A percentile compares a stretch with the other conserved stretches of the same genome.
These are phyloP conservation scores for Vandiemenella viatica DNA, from an alignment of 2,888 invertebrate genomes.

Conservation along the genomic window DNA sequence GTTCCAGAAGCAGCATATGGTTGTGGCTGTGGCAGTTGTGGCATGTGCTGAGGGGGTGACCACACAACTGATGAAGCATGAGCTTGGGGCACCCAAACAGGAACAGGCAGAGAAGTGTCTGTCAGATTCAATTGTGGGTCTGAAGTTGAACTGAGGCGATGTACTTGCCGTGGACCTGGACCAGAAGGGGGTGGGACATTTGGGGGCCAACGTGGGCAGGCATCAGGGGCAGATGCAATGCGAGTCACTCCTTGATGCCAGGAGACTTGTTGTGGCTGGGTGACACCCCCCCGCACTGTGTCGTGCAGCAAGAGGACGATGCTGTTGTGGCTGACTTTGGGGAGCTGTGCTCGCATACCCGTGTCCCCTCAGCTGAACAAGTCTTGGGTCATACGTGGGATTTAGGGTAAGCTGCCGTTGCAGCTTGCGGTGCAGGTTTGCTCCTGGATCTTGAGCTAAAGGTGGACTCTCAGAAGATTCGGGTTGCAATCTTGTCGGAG, in stretches of 20 bases:
- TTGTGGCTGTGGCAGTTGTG: slow-evolving; percentile 26
- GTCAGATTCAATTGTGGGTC: slow-evolving; percentile 46
- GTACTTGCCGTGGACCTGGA: slow-evolving; percentile 28
- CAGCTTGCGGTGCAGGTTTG: slow-evolving; percentile 61
- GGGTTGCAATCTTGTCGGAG: slow-evolving; percentile 27
- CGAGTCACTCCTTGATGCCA: slow-evolving; percentile 46
- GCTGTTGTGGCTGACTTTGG: slow-evolving; percentile 3
- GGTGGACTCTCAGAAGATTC: slow-evolving; percentile 10
- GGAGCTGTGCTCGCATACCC: slow-evolving; percentile 15
- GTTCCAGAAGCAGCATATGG: slow-evolving; percentile 22
- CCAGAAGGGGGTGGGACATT: slow-evolving; percentile 20
- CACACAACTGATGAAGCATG: slow-evolving; percentile 25
- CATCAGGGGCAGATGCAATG: slow-evolving; percentile 59
- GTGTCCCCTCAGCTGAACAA: slow-evolving; percentile 31
- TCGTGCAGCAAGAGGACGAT: slow-evolving; percentile 13
- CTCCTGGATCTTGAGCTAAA: slow-evolving; percentile 16
- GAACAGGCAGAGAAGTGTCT: slow-evolving; percentile 8
- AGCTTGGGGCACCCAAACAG: slow-evolving; percentile 12
- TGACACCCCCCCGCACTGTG: slow-evolving; percentile 9
- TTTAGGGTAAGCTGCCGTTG: slow-evolving; percentile 70
- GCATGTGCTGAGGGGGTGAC: slow-evolving; percentile 15
- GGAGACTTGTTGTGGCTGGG: neutral
- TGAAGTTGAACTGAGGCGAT: slow-evolving; percentile 36
- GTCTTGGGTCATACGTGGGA: slow-evolving; percentile 60
- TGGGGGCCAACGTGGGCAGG: slow-evolving; percentile 32